These are phyloP conservation scores for Parazoanthus darwini DNA, from an alignment of 92 coral and sea anemone species.

Conservation along the genomic window DNA sequence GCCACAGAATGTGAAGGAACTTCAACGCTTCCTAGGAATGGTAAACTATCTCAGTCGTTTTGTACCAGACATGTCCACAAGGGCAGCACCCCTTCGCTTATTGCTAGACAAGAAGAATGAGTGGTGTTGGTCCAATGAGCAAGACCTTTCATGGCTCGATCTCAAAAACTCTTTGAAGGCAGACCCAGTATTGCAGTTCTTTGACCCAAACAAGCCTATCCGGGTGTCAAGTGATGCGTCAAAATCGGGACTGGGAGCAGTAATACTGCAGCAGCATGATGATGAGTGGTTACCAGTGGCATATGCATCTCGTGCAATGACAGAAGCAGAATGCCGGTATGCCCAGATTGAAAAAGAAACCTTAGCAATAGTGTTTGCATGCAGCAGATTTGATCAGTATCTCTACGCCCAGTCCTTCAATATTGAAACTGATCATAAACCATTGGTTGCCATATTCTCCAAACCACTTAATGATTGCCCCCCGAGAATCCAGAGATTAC, in stretches of 20 bases:
- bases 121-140: constrained; percentile 37
- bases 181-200: constrained; percentile 39
- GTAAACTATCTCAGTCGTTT: too few species aligned
- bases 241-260: constrained; percentile 39
- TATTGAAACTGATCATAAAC: constrained; percentile 36
- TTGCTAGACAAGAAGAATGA: constrained; percentile 19
- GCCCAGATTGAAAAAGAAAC: constrained; percentile 39
- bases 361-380: constrained; percentile 30
- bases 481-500: constrained; percentile 18
- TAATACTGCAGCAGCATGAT: constrained; percentile 28
- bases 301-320: constrained; percentile 28
- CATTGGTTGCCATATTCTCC: constrained; percentile 33
- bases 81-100: constrained; percentile 32
- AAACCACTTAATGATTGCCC: constrained; percentile 40
- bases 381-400: constrained; percentile 40
- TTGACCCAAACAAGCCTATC: constrained; percentile 41
- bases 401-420: constrained; percentile 28
- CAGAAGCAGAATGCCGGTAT: constrained; percentile 39
- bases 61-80: too few species aligned
- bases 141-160: not conserved
- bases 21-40: not conserved
- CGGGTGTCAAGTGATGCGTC: constrained; percentile 40
- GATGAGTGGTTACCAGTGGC: constrained; percentile 41
- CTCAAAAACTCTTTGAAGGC: not conserved
- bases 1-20: too few species aligned